Evolutionary conservation across 2,797 vertebrate genomes (phyloP).

Genomic region (Scarus forsteni): DNA sequence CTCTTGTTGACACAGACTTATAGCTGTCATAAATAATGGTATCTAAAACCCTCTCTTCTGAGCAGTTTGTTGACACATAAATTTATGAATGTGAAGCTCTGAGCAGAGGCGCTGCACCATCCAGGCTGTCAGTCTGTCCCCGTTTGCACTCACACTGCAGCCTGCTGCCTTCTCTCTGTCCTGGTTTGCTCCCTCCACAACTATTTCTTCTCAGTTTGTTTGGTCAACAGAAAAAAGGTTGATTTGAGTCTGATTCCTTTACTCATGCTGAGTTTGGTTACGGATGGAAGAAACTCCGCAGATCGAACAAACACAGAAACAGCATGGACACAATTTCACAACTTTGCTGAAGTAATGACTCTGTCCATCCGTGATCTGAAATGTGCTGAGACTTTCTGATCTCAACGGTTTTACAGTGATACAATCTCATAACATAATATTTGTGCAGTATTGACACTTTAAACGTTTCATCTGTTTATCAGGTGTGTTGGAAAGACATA

Average conservation of each 20-base stretch:
- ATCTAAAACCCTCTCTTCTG: neutral
- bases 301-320: neutral
- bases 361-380: neutral
- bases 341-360: neutral
- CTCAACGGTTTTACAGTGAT: too few relatives aligned
- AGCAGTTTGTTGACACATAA: conserved; percentile 1
- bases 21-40: neutral
- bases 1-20: neutral
- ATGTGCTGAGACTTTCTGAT: too few relatives aligned
- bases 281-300: neutral
- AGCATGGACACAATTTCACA: neutral
- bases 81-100: neutral
- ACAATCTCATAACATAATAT: too few relatives aligned
- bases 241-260: neutral
- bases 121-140: conserved; percentile 1
- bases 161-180: neutral
- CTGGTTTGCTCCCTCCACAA: neutral
- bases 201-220: neutral
- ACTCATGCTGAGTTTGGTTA: neutral
- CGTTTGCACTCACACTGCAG: conserved; percentile 7
- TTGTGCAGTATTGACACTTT: too few relatives aligned
- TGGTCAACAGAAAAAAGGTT: neutral
- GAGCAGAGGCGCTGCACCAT: neutral
- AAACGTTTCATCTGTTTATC: too few relatives aligned
- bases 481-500: too few relatives aligned